Evolutionary conservation across 2,797 vertebrate genomes (phyloP).

Genomic region (Sebastes melanostomus): DNA sequence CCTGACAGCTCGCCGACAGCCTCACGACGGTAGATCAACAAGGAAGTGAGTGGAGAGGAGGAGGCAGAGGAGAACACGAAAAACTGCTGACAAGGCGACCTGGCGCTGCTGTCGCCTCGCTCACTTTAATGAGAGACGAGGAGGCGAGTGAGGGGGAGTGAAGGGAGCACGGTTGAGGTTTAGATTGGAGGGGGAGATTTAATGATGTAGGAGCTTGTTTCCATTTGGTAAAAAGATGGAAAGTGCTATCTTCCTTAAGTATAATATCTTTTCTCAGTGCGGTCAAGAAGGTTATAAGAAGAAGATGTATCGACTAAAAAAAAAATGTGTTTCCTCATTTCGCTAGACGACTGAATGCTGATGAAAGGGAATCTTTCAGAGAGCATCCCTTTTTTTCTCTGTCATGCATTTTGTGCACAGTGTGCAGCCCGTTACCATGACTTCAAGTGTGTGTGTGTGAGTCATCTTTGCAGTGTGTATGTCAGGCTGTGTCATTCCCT

Average conservation of each 20-base stretch:
- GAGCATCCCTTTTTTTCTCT: slow-evolving; percentile 6
- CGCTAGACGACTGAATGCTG: slow-evolving; percentile 6
- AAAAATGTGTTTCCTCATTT: neutral
- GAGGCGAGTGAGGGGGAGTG: slow-evolving; percentile 12
- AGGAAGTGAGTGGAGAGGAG: slow-evolving; percentile 48
- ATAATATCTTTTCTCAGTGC: neutral
- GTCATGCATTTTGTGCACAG: slow-evolving; percentile 32
- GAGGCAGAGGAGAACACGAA: slow-evolving; percentile 19
- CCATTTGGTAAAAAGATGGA: neutral
- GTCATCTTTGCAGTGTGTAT: slow-evolving; percentile 52
- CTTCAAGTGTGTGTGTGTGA: slow-evolving; percentile 36
- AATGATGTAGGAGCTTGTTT: slow-evolving; percentile 20
- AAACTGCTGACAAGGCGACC: slow-evolving; percentile 66
- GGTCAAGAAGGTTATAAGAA: neutral
- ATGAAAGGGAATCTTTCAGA: slow-evolving; percentile 33
- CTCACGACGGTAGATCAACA: slow-evolving; percentile 49
- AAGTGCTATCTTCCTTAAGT: neutral
- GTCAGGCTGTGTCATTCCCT: slow-evolving; percentile 25
- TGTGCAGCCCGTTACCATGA: slow-evolving; percentile 47
- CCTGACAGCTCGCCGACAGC: slow-evolving; percentile 62
- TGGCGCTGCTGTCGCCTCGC: slow-evolving; percentile 37
- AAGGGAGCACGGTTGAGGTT: slow-evolving; percentile 10
- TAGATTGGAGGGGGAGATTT: slow-evolving; percentile 19
- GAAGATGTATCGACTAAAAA: neutral
- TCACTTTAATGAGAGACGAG: slow-evolving; percentile 41